phyloP scores from a whole-genome alignment of 2,888 invertebrate species.

The Rambutsinella grinnellia region DNA sequence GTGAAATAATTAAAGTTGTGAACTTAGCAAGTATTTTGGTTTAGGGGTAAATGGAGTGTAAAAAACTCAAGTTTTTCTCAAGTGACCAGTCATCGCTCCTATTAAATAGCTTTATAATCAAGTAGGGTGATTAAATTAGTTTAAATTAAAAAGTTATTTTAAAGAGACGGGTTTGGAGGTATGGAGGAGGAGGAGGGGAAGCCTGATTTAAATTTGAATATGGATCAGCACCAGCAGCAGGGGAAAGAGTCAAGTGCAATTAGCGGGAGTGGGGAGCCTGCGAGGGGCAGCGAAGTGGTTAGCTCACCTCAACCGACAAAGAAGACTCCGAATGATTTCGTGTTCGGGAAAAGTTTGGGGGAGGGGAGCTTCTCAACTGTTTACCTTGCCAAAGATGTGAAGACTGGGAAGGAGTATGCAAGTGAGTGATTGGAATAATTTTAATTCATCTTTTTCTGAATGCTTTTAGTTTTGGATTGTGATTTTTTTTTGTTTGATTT shows the following conservation, averaged over 20 bases:
- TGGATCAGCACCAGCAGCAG: neutral
- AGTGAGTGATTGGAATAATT: constrained; percentile 76
- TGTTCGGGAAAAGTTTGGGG: constrained; percentile 95
- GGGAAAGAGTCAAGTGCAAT: neutral
- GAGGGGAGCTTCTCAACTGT: constrained; percentile 98
- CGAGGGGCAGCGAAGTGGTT: neutral
- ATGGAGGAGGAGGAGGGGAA: constrained; percentile 1
- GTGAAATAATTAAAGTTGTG: too few relatives aligned
- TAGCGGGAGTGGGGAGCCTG: neutral
- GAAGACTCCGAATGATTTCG: constrained; percentile 87
- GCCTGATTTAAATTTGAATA: neutral
- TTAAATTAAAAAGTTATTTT: neutral
- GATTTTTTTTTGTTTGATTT: neutral
- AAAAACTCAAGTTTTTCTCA: too few relatives aligned
- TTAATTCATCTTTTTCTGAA: neutral
- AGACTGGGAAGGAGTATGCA: constrained; percentile 91
- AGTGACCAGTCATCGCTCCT: too few relatives aligned
- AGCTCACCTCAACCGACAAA: constrained; percentile 72
- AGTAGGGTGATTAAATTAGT: too few relatives aligned
- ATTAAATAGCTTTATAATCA: too few relatives aligned
- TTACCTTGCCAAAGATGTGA: constrained; percentile 92
- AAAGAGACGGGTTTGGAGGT: neutral
- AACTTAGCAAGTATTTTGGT: too few relatives aligned
- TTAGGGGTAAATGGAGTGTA: too few relatives aligned
- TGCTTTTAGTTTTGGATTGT: neutral